Evolutionary conservation across 2,888 invertebrate genomes (phyloP).

Genomic region (Heliconius charithonia): DNA sequence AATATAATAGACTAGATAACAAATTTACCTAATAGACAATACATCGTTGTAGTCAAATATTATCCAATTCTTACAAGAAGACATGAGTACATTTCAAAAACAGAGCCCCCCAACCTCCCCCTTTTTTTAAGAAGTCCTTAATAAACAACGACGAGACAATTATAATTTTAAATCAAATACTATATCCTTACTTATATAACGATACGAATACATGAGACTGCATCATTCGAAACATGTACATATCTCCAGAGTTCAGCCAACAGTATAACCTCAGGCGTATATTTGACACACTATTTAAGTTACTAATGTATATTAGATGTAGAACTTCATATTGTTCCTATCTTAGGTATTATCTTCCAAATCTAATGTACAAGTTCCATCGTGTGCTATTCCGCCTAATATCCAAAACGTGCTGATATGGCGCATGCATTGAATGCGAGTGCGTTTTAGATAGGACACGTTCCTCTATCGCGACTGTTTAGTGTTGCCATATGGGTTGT

Average conservation of each 20-base stretch:
- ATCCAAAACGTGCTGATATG: slow-evolving; percentile 40
- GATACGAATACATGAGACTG: background rate
- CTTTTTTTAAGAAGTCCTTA: too few relatives aligned
- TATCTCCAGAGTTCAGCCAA: background rate
- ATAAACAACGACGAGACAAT: too few relatives aligned
- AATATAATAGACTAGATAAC: too few relatives aligned
- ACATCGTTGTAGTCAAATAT: too few relatives aligned
- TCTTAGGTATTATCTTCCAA: slow-evolving; percentile 25
- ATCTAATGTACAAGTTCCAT: slow-evolving; percentile 38
- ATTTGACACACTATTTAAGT: slow-evolving; percentile 14
- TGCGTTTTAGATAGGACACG: slow-evolving; percentile 13
- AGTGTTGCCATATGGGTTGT: background rate
- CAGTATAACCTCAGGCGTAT: background rate
- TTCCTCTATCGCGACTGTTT: background rate
- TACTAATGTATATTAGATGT: slow-evolving; percentile 15
- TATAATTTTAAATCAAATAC: too few relatives aligned
- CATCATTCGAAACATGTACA: background rate
- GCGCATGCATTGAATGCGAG: slow-evolving; percentile 38
- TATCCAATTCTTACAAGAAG: too few relatives aligned
- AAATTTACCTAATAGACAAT: too few relatives aligned
- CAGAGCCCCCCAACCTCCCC: too few relatives aligned
- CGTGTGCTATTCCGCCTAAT: slow-evolving; percentile 36
- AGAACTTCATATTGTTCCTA: slow-evolving; percentile 1
- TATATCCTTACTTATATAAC: background rate
- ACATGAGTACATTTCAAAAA: too few relatives aligned